These are phyloP conservation scores for Zhuqinia jingwanae DNA, from an alignment of 2,888 invertebrate genomes.

Conservation along the genomic window DNA sequence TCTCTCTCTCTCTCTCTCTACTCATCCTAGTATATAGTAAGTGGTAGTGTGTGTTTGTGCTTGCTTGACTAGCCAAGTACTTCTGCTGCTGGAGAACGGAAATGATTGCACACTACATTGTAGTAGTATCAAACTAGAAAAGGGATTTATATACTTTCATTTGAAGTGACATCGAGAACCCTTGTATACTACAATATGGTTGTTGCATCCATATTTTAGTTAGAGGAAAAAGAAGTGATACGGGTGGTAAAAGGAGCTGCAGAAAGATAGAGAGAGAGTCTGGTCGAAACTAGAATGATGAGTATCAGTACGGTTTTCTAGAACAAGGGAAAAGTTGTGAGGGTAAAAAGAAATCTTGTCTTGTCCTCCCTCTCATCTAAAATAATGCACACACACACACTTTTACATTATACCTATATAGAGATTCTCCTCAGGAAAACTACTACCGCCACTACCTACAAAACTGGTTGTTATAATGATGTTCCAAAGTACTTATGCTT, in stretches of 20 bases:
- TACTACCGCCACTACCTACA: not conserved
- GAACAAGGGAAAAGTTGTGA: not conserved
- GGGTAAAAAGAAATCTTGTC: conserved; percentile 10
- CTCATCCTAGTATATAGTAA: too few relatives aligned
- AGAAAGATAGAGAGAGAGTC: not conserved
- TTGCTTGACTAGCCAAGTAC: not conserved
- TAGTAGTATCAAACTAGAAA: not conserved
- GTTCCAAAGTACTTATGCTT: not conserved
- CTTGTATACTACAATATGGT: not conserved
- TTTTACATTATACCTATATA: too few relatives aligned
- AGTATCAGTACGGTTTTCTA: not conserved
- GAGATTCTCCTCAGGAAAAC: not conserved
- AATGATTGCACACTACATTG: not conserved
- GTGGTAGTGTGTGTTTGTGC: not conserved
- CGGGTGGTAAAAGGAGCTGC: not conserved
- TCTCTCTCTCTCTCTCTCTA: too few relatives aligned
- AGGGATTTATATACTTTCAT: conserved; percentile 19
- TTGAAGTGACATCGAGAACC: conserved; percentile 28
- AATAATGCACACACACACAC: not conserved
- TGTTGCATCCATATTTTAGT: not conserved
- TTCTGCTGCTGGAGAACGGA: conserved; percentile 3
- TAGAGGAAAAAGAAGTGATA: not conserved
- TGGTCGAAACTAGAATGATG: conserved; percentile 16
- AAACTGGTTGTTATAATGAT: conserved; percentile 32
- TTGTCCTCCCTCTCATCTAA: conserved; percentile 9